Conservation (phyloP, 2,113 vertebrate species). For the Oxyruncus cristatus region DNA sequence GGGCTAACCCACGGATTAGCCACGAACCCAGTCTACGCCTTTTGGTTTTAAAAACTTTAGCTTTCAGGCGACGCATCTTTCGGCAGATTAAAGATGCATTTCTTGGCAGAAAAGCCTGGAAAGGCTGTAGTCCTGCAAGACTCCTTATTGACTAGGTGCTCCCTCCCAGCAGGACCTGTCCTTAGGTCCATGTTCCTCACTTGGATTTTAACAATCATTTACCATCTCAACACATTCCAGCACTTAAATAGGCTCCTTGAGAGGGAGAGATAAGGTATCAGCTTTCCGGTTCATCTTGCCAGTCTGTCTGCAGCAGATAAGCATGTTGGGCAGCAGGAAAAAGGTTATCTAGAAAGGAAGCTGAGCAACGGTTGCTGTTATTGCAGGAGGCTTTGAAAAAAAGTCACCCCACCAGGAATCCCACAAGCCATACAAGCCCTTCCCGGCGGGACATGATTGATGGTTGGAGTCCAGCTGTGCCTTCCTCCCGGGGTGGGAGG, state of each 20-base stretch:
- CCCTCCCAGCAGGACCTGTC: not conserved
- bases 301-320: constrained; percentile 50
- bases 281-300: constrained; percentile 62
- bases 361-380: not conserved
- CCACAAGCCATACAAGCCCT: not conserved
- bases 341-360: constrained; percentile 66
- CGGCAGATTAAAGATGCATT: not conserved
- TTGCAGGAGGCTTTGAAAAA: constrained; percentile 58
- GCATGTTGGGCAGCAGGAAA: constrained; percentile 51
- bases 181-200: not conserved
- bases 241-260: constrained; percentile 1
- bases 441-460: not conserved
- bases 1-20: not conserved
- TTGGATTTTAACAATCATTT: constrained; percentile 20
- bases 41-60: not conserved
- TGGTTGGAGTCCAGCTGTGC: constrained; percentile 21
- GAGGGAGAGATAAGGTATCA: constrained; percentile 47
- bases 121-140: not conserved
- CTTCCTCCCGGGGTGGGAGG: not conserved
- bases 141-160: not conserved
- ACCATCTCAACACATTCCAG: constrained; percentile 64
- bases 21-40: not conserved
- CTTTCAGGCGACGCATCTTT: not conserved
- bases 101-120: not conserved
- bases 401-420: constrained; percentile 24